Conservation (phyloP, 2,113 vertebrate genomes). For the Isurus oxyrinchus region DNA sequence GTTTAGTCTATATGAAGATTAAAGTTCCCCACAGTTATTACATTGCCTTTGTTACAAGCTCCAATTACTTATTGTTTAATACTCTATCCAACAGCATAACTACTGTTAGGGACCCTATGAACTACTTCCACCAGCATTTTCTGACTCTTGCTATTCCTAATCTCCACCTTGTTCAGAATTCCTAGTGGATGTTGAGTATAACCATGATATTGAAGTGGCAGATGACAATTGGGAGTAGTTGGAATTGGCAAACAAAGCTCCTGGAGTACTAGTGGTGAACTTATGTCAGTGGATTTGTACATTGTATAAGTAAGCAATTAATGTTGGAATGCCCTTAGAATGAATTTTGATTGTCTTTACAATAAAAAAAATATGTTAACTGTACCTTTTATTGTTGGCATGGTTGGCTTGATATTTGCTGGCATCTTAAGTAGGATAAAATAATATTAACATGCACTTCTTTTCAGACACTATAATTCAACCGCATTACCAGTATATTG, state of each 20-base stretch:
- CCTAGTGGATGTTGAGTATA: not conserved
- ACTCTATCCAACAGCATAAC: too few species aligned
- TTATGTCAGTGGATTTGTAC: not conserved
- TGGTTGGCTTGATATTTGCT: not conserved
- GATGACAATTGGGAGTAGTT: not conserved
- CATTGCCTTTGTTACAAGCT: too few species aligned
- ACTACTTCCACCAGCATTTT: too few species aligned
- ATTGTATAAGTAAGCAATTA: not conserved
- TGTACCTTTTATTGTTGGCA: not conserved
- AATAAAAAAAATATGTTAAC: not conserved
- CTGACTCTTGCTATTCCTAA: too few species aligned
- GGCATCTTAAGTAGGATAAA: not conserved
- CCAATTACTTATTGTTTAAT: too few species aligned
- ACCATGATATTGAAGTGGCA: not conserved
- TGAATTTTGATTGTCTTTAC: not conserved
- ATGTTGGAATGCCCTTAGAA: not conserved
- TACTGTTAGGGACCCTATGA: too few species aligned
- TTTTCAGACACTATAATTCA: not conserved
- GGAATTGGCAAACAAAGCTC: not conserved
- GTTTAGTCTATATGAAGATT: too few species aligned
- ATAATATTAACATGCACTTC: too few species aligned
- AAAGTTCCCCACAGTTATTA: too few species aligned
- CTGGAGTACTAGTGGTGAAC: not conserved
- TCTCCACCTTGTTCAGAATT: not conserved
- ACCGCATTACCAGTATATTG: not conserved